These are phyloP conservation scores for Balaenoptera acutorostrata DNA, from an alignment of 2,113 vertebrate genomes.

Conservation along the genomic window DNA sequence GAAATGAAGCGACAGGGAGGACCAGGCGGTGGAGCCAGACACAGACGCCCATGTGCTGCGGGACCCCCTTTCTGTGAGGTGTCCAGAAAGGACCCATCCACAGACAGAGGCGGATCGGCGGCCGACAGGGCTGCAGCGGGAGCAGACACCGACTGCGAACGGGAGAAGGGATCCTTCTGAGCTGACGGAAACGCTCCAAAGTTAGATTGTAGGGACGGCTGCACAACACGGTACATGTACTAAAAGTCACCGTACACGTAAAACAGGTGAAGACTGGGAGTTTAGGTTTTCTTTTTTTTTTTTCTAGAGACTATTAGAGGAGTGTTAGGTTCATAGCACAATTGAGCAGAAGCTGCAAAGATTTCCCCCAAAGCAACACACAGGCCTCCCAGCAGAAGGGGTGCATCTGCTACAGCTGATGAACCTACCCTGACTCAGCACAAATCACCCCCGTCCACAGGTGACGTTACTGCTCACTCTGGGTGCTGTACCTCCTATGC, in stretches of 20 bases:
- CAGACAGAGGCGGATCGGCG: not conserved
- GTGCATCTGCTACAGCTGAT: rapidly evolving
- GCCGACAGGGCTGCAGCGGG: not conserved
- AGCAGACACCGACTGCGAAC: rapidly evolving
- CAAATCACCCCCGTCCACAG: not conserved
- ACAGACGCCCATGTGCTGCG: not conserved
- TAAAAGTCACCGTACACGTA: not conserved
- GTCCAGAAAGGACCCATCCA: not conserved
- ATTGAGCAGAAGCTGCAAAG: not conserved
- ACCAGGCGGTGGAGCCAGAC: not conserved
- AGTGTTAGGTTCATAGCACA: not conserved
- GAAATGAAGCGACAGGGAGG: no score
- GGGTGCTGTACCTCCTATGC: no score
- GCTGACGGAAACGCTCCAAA: no score
- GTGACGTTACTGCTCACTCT: not conserved
- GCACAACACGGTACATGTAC: not conserved
- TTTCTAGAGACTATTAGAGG: no score
- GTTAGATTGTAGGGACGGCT: rapidly evolving
- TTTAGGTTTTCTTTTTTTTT: no score
- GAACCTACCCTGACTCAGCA: not conserved
- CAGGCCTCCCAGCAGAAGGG: rapidly evolving
- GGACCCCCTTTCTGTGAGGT: not conserved
- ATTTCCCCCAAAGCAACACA: rapidly evolving
- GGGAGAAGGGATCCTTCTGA: not conserved
- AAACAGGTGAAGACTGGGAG: not conserved